Percentiles rank a stretch among this genome's conserved stretches.
These are phyloP conservation scores for Tenualosa thibaudeaui DNA, from an alignment of 2,797 vertebrate genomes.

Conservation along the genomic window DNA sequence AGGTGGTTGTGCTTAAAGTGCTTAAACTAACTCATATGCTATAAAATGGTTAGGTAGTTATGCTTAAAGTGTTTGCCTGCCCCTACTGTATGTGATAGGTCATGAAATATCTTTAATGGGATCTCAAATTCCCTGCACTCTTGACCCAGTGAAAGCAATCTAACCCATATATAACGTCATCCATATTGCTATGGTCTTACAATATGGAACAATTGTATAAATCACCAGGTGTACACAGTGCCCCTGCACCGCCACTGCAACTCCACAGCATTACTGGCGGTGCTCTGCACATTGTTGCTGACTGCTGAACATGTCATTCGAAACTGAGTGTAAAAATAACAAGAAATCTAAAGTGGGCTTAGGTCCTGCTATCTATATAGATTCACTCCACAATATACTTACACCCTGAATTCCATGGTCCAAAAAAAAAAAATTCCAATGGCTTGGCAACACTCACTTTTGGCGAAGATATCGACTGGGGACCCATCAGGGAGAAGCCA, in stretches of 20 bases:
- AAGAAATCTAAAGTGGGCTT: background rate
- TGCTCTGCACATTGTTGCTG: too few species aligned
- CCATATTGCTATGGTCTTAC: too few species aligned
- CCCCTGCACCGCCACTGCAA: background rate
- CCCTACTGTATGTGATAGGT: background rate
- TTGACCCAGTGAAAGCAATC: too few species aligned
- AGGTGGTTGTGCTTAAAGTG: too few species aligned
- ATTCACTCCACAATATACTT: background rate
- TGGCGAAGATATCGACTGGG: constrained; percentile 97
- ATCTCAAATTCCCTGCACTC: too few species aligned
- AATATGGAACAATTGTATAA: background rate
- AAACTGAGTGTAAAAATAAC: background rate
- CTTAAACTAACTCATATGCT: background rate
- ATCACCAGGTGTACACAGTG: too few species aligned
- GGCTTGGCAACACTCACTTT: constrained; percentile 80
- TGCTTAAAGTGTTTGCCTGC: too few species aligned
- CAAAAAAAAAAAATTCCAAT: background rate
- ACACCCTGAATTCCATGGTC: background rate
- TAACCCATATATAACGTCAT: too few species aligned
- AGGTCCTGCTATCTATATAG: background rate
- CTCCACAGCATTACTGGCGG: too few species aligned
- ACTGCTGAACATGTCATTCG: too few species aligned
- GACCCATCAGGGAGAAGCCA: constrained; percentile 97
- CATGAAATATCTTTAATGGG: too few species aligned
- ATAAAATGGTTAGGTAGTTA: background rate